Evolutionary conservation across 2,888 invertebrate genomes (phyloP), one percentile per base, ranked within the genome.

Genomic region (Cantharis rustica): DNA sequence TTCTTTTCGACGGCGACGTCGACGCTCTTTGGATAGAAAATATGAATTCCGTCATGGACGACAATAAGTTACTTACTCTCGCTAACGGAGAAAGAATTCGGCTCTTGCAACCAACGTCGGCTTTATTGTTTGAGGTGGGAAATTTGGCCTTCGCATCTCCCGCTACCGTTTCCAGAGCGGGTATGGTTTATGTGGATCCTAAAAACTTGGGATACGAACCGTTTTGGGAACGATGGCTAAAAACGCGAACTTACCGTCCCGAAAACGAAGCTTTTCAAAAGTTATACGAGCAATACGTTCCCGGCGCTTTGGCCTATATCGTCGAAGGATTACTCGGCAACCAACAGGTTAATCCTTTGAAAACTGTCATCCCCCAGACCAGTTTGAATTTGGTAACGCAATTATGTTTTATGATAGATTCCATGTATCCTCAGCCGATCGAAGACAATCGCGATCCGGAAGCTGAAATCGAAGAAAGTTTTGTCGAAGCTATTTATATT

Each of bases 11-110:
- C 86, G 98, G 98, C 2, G 97, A 97, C 86, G 96, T 98, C 2
- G 97, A 98, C 89, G 95, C 97, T 0, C 90, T 97, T 62, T 98
- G 97, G 97, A 96, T 98, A 80, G 98, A 98, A 88, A 98, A 97
- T 89, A 97, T 98, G 96, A 98, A 97, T 89, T 96, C 97, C 0
- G 97, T 98, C 1, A 97, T 98, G 97, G 98, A 98, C 85, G 97
- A 98, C 87, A 98, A 97, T 86, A 95, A 94, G 85, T 89, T 97
- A 63, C 89, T 98, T 73, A 98, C 97, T 0, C 89, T 98, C 76
- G 96, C 97, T 4, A 98, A 97, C 86, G 97, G 97, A 74, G 95
- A 98, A 89, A 90, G 96, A 79, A 96, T 97, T 79, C 91, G 95
- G 77, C 89, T 97, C 75, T 94, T 95, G 80, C 94, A 95, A 84